Percentiles rank a stretch among this genome's conserved stretches.
Conservation (phyloP, 2,888 invertebrate species). For the Prionchulus punctatus region DNA sequence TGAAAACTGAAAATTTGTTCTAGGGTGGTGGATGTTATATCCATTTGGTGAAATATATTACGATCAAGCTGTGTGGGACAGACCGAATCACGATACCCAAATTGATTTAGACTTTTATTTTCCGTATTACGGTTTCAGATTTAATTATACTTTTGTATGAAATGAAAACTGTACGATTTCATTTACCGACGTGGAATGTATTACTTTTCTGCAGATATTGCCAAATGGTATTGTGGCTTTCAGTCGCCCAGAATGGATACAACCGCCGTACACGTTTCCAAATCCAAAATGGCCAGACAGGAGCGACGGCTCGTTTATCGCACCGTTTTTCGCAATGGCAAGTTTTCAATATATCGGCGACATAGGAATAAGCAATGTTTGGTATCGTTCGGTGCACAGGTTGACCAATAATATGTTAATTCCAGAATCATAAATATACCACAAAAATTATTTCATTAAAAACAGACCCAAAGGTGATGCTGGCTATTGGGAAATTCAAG, state of each 20-base stretch:
- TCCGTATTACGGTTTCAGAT: constrained; percentile 79
- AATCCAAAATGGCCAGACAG: constrained; percentile 51
- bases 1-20: too few relatives aligned
- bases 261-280: constrained; percentile 23
- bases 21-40: constrained; percentile 23
- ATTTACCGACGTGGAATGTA: background rate
- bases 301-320: constrained; percentile 79
- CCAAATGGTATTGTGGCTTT: constrained; percentile 24
- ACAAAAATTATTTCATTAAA: too few relatives aligned
- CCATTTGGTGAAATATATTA: constrained; percentile 22
- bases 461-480: too few relatives aligned
- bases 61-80: constrained; percentile 21
- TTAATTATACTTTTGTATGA: constrained; percentile 69
- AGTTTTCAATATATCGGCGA: constrained; percentile 31
- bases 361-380: constrained; percentile 21
- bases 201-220: constrained; percentile 10
- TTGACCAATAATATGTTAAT: too few relatives aligned
- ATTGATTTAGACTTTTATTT: constrained; percentile 60
- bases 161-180: background rate
- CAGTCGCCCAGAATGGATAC: constrained; percentile 18
- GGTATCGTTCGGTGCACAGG: constrained; percentile 21
- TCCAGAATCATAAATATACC: too few relatives aligned
- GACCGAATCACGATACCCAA: constrained; percentile 22
- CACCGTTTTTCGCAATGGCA: constrained; percentile 46
- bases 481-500: too few relatives aligned